phyloP scores from a whole-genome alignment of 2,888 invertebrate genomes.

The Thalpophila matura region DNA sequence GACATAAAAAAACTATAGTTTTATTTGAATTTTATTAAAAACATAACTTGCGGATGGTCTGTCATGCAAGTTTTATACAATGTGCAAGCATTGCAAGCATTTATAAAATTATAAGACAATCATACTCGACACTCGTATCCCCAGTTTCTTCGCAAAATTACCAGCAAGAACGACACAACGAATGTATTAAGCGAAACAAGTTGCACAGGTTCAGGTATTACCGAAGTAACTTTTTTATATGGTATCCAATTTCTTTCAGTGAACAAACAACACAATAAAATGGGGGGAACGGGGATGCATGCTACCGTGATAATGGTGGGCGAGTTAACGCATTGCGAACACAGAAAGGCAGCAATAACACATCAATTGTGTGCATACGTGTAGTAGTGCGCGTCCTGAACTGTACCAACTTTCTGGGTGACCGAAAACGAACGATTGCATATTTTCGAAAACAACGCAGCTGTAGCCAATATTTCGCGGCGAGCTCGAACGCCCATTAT shows the following conservation, averaged over 20 bases:
- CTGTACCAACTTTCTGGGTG: conserved; percentile 49
- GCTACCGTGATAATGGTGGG: conserved; percentile 77
- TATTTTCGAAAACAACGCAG: conserved; percentile 77
- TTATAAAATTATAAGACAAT: conserved; percentile 51
- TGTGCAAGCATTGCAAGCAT: conserved; percentile 37
- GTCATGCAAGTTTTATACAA: conserved; percentile 27
- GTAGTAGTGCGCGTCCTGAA: conserved; percentile 36
- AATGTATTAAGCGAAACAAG: conserved; percentile 75
- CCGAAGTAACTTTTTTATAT: conserved; percentile 75
- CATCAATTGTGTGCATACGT: conserved; percentile 64
- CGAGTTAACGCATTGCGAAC: conserved; percentile 63
- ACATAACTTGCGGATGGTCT: conserved; percentile 20
- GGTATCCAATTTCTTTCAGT: conserved; percentile 80
- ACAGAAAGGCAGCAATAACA: conserved; percentile 67
- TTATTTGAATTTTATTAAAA: conserved; percentile 13
- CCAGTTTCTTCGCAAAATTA: conserved; percentile 66
- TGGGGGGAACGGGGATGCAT: conserved; percentile 69
- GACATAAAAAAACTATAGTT: conserved; percentile 3
- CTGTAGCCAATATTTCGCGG: conserved; percentile 79
- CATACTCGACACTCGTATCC: conserved; percentile 58
- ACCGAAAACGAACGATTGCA: conserved; percentile 66
- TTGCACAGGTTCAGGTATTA: conserved; percentile 78
- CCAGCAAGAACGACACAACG: conserved; percentile 66
- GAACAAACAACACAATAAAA: conserved; percentile 76
- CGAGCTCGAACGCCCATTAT: conserved; percentile 81